Evolutionary conservation across 2,113 vertebrate species (phyloP).

Genomic region (Ceratotherium simum): DNA sequence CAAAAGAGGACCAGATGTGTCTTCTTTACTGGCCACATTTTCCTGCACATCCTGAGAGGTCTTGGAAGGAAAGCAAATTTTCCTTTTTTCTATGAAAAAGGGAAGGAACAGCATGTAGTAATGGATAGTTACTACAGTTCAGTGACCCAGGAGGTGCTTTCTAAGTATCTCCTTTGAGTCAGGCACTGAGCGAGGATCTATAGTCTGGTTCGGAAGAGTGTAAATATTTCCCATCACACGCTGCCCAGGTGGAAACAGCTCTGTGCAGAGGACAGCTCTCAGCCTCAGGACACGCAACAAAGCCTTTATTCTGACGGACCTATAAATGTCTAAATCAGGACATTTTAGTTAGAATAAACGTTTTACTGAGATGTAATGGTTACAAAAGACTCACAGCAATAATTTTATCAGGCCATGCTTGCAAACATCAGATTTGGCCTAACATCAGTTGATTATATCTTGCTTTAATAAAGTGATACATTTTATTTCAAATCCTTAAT

Average conservation of each 20-base stretch:
- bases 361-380: neutral
- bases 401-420: neutral
- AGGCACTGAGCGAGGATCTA: neutral
- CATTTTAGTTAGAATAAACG: neutral
- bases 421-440: neutral
- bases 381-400: neutral
- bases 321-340: neutral
- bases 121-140: neutral
- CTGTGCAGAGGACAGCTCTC: neutral
- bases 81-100: neutral
- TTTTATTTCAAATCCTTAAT: conserved; percentile 16
- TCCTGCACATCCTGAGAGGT: neutral
- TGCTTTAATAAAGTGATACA: neutral
- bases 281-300: neutral
- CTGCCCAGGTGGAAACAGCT: neutral
- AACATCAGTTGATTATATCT: neutral
- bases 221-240: neutral
- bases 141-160: neutral
- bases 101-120: neutral
- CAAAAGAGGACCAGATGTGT: neutral
- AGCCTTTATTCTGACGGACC: neutral
- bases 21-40: neutral
- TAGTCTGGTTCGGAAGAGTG: neutral
- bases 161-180: neutral
- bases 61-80: conserved; percentile 21